A percentile compares a stretch with the other conserved stretches of the same genome.
phyloP scores from a whole-genome alignment of 1,140 invertebrate genomes.

The Ephestia elutella region DNA sequence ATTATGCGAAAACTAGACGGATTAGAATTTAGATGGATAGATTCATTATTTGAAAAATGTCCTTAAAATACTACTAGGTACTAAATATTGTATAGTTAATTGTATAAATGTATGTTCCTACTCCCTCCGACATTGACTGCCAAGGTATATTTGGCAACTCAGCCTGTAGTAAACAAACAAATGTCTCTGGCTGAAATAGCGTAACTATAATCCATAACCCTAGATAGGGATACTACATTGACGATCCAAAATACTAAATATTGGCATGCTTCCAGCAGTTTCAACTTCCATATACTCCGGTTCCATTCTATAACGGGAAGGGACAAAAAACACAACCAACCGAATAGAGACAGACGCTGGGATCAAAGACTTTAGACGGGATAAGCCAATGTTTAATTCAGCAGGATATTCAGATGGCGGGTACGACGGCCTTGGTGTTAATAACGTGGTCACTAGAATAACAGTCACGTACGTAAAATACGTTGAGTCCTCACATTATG shows the following conservation, averaged over 20 bases:
- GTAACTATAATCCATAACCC: not conserved
- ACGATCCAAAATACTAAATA: constrained; percentile 16
- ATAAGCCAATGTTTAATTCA: constrained; percentile 43
- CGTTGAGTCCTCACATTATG: constrained; percentile 1
- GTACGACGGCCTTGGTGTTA: constrained; percentile 25
- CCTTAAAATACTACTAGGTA: no score
- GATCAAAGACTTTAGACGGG: constrained; percentile 23
- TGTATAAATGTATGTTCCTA: no score
- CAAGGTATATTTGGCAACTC: no score
- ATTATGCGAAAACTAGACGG: no score
- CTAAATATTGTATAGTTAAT: no score
- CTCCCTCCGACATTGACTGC: no score
- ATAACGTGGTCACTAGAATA: constrained; percentile 20
- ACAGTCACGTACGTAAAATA: constrained; percentile 29
- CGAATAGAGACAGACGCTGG: constrained; percentile 31
- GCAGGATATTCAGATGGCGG: constrained; percentile 24
- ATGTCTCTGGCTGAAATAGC: no score
- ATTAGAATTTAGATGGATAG: no score
- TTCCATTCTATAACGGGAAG: constrained; percentile 40
- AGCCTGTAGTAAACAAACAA: no score
- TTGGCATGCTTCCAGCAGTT: constrained; percentile 38
- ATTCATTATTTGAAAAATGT: no score
- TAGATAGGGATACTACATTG: not conserved
- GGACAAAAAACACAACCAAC: constrained; percentile 27
- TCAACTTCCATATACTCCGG: constrained; percentile 44